Conservation (phyloP, 2,888 invertebrate species). For the Shargacucullia verbasci region DNA sequence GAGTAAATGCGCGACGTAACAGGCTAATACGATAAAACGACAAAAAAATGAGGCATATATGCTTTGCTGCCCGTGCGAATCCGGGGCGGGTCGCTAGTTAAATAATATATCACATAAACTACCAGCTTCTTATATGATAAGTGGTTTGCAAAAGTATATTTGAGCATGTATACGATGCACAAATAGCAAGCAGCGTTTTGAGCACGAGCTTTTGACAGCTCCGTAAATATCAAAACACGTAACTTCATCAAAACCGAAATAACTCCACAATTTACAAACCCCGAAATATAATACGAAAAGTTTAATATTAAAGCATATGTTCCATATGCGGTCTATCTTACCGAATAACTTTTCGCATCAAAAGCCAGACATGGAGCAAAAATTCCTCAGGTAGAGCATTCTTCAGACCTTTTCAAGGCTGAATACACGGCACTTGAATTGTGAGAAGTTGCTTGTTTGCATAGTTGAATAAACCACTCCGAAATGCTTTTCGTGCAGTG, state of each 20-base stretch:
- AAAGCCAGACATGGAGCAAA: constrained; percentile 22
- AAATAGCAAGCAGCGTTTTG: too few relatives aligned
- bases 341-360: constrained; percentile 27
- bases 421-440: constrained; percentile 37
- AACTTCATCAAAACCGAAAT: neutral
- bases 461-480: constrained; percentile 42
- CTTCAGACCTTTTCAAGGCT: constrained; percentile 41
- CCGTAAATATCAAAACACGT: too few relatives aligned
- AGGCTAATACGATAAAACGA: too few relatives aligned
- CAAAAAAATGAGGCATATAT: too few relatives aligned
- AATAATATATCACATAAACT: too few relatives aligned
- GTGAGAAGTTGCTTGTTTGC: constrained; percentile 28
- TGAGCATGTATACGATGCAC: too few relatives aligned
- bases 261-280: neutral
- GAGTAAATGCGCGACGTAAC: too few relatives aligned
- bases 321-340: constrained; percentile 1
- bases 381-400: constrained; percentile 32
- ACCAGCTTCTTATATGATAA: too few relatives aligned
- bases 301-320: neutral
- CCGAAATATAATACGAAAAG: neutral
- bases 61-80: too few relatives aligned
- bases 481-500: constrained; percentile 41
- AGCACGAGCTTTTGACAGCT: too few relatives aligned
- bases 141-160: too few relatives aligned
- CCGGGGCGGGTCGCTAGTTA: too few relatives aligned